Conservation (phyloP, 2,797 vertebrate genomes). For the Halcyon smyrnensis region DNA sequence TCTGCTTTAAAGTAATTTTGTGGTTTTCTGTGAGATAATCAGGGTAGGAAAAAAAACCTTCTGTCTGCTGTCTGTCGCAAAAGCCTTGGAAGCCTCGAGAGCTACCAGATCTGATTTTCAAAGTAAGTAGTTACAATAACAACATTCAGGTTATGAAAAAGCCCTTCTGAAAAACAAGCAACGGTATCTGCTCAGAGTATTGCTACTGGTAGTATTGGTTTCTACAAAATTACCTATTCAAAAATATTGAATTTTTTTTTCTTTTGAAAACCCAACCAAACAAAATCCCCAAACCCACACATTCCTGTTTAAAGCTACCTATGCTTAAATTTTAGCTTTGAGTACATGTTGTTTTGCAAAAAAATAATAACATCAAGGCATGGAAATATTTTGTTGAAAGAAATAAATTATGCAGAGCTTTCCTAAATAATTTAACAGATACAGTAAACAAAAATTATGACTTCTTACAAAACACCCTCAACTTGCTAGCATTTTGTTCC, state of each 20-base stretch:
- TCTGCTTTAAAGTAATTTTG: not conserved
- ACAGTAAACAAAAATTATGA: constrained; percentile 10
- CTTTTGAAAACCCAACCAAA: not conserved
- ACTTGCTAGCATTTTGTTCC: not conserved
- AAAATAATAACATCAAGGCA: not conserved
- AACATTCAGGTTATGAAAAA: not conserved
- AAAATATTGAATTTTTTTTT: not conserved
- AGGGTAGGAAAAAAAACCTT: not conserved
- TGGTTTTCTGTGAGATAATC: not conserved
- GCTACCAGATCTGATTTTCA: not conserved
- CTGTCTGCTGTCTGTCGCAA: not conserved
- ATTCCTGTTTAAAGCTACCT: not conserved
- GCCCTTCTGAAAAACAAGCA: not conserved
- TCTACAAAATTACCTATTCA: not conserved
- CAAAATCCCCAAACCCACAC: not conserved
- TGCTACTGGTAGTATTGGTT: not conserved
- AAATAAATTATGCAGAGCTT: constrained; percentile 45
- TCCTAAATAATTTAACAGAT: constrained; percentile 45
- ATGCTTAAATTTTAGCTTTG: not conserved
- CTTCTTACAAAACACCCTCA: not conserved
- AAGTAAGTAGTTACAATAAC: not conserved
- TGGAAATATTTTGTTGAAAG: not conserved
- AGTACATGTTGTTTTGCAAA: not conserved
- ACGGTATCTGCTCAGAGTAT: not conserved
- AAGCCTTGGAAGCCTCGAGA: not conserved